Base-by-base conservation (phyloP, 2,113 vertebrate genomes). In the Gorsachius goisagi region DNA sequence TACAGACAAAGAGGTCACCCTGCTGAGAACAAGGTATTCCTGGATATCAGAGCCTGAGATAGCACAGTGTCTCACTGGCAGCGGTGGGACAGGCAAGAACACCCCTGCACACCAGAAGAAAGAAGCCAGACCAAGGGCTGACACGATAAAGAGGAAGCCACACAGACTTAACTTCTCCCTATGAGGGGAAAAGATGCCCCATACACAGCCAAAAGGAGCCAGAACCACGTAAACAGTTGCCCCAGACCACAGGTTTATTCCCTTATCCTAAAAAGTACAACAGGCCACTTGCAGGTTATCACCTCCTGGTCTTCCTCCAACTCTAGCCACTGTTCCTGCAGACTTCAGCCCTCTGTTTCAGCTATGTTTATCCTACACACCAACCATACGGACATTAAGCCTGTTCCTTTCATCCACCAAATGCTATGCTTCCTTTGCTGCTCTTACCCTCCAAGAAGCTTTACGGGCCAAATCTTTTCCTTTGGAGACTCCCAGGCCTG, bases 1-100 rank as follows among this genome's bases (percentile, higher is more conserved):
- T 2, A 30, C 11, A 94, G 86, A 84, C 93, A 90, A 80, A 94
- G 88, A 81, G 20, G 24, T 83, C 52, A 45, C n/a, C 47, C 81
- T 67, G 67, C 72, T 90, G 66, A 91, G 69, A 92, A 72, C 14
- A 52, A 73, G 60, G 28, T 75, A 30, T 44, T 84, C 50, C 58
- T 53, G 39, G 27, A 30, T 30, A 26, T 32, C 21, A 64, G 73
- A 77, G 50, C 26, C 39, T 39, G 39, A 55, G 22, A 11, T 0
- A 83, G 63, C 81, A 39, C 39, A 39, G 32, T 23, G 32, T 62
- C 55, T 39, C 16, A 6, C 14, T 67, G 47, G 47, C 55, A 93
- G 58, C 45, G 37, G 47, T 37, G 49, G 58, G 37, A 87, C 1
- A 14, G 60, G 50, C 30, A 41, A 88, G 69, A 62, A 66, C 55